phyloP scores from a whole-genome alignment of 2,113 vertebrate species.

The Xenopus laevis region DNA sequence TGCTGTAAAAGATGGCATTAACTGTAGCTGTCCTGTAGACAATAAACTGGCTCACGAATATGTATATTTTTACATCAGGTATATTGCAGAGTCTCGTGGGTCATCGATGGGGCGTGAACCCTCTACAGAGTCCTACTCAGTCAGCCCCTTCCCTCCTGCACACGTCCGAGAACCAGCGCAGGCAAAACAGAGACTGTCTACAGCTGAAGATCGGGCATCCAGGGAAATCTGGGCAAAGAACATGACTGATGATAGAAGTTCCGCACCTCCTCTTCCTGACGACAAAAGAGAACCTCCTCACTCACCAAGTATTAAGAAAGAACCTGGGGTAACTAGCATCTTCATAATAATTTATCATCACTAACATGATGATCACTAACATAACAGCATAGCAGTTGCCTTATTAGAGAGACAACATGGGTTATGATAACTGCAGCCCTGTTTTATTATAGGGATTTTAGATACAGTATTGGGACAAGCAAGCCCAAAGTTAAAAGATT shows the following conservation, averaged over 20 bases:
- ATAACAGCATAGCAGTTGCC: too few species aligned
- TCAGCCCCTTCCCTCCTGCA: slow-evolving; percentile 22
- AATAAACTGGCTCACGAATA: too few species aligned
- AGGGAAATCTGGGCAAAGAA: slow-evolving; percentile 33
- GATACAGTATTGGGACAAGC: too few species aligned
- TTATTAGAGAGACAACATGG: too few species aligned
- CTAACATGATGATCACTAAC: too few species aligned
- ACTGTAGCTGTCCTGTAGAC: too few species aligned
- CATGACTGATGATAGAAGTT: slow-evolving; percentile 46
- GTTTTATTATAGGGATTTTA: too few species aligned
- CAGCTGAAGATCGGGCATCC: slow-evolving; percentile 17
- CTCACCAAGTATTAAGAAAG: slow-evolving; percentile 37
- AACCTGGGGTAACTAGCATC: slow-evolving; percentile 18
- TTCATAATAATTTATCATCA: too few species aligned
- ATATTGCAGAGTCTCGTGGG: slow-evolving; percentile 8
- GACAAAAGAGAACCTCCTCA: slow-evolving; percentile 24
- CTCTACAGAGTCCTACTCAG: neutral
- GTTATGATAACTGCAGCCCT: too few species aligned
- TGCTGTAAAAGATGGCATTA: too few species aligned
- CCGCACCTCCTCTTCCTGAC: slow-evolving; percentile 37
- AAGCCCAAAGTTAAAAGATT: too few species aligned
- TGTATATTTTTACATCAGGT: slow-evolving; percentile 7
- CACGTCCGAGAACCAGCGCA: neutral
- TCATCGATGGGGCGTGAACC: neutral
- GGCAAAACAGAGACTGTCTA: neutral